Conservation (phyloP, 2,797 vertebrate genomes). For the Psittacula derbiana region DNA sequence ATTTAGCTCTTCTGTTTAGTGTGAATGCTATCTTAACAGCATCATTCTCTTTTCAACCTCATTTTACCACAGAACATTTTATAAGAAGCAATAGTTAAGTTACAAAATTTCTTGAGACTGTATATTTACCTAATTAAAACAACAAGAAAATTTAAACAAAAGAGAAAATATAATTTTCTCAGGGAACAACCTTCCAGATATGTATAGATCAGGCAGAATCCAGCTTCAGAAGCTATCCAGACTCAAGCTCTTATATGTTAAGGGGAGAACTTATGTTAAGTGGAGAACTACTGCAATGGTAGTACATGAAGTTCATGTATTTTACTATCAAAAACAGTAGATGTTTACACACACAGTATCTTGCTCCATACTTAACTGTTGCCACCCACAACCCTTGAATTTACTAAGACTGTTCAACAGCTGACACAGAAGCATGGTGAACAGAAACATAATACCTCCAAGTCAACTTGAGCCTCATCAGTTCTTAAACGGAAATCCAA, state of each 20-base stretch:
- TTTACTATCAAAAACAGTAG: background rate
- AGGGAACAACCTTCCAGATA: background rate
- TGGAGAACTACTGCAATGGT: background rate
- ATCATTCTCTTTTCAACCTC: background rate
- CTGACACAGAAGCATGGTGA: background rate
- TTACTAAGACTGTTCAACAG: background rate
- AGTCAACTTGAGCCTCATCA: background rate
- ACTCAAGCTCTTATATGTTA: background rate
- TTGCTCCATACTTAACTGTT: background rate
- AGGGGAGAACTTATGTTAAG: background rate
- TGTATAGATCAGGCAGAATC: accelerated
- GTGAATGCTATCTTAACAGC: background rate
- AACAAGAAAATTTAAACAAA: background rate
- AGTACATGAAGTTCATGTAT: background rate
- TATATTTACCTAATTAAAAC: background rate
- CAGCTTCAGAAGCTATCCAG: background rate
- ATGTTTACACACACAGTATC: background rate
- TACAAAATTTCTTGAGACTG: background rate
- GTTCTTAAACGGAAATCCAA: background rate
- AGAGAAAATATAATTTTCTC: background rate
- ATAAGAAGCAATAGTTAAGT: background rate
- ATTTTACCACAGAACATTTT: background rate
- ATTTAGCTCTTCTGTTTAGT: background rate
- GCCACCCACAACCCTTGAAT: background rate
- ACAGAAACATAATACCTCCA: background rate